Conservation (phyloP, 2,113 vertebrate species). For the Parus major region DNA sequence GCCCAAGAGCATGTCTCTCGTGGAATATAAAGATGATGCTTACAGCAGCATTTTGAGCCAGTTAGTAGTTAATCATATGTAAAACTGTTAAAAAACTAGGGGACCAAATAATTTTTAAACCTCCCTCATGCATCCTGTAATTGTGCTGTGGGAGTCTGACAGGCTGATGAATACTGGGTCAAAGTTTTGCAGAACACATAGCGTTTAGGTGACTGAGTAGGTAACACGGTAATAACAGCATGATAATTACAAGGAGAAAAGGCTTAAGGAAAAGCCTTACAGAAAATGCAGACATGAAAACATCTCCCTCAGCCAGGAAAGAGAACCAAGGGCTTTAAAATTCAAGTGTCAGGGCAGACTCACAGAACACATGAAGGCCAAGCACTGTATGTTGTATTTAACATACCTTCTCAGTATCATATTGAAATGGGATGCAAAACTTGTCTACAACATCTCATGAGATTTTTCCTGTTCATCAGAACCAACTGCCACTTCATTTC, state of each 20-base stretch:
- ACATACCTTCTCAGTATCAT: neutral
- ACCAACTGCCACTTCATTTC: neutral
- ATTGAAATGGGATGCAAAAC: neutral
- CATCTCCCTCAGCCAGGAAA: neutral
- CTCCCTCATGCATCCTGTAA: slow-evolving; percentile 29
- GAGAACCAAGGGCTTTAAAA: neutral
- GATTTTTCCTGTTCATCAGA: neutral
- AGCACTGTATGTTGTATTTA: neutral
- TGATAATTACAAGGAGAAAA: neutral
- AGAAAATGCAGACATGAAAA: neutral
- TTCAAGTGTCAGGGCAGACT: neutral
- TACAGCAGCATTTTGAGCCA: slow-evolving; percentile 44
- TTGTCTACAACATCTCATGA: neutral
- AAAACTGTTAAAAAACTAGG: slow-evolving; percentile 57
- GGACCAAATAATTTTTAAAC: slow-evolving; percentile 56
- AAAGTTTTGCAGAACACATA: neutral
- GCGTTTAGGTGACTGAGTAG: neutral
- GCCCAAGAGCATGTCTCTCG: neutral
- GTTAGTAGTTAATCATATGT: slow-evolving; percentile 44
- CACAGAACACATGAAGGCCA: neutral
- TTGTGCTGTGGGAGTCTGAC: neutral
- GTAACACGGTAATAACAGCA: neutral
- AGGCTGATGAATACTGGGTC: neutral
- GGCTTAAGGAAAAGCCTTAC: neutral
- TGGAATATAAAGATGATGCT: slow-evolving; percentile 53